A percentile compares a stretch with the other conserved stretches of the same genome.
phyloP scores from a whole-genome alignment of 2,888 invertebrate species.

The Thereva unica region DNA sequence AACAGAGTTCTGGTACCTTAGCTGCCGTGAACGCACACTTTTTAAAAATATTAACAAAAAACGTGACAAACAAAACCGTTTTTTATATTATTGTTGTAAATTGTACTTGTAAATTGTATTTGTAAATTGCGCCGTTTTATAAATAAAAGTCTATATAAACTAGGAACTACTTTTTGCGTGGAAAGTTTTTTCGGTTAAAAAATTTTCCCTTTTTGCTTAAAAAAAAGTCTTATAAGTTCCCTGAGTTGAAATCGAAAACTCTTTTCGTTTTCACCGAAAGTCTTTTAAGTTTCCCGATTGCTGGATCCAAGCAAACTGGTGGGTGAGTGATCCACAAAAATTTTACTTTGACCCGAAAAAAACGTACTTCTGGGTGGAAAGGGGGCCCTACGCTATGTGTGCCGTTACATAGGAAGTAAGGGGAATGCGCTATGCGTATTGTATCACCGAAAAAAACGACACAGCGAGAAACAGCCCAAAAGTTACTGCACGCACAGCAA shows the following conservation, averaged over 20 bases:
- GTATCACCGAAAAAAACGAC: neutral
- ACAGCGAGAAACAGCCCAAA: constrained; percentile 8
- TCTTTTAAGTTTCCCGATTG: constrained; percentile 43
- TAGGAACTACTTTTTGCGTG: constrained; percentile 1
- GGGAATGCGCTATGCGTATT: constrained; percentile 33
- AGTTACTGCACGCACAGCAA: constrained; percentile 26
- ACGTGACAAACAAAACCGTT: too few species aligned
- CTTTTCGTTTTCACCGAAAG: constrained; percentile 21
- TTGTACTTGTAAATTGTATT: neutral
- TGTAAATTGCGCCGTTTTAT: neutral
- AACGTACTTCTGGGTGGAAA: constrained; percentile 7
- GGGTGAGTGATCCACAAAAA: constrained; percentile 51
- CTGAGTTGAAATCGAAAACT: constrained; percentile 21
- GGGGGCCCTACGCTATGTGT: constrained; percentile 10
- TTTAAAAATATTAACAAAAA: too few species aligned
- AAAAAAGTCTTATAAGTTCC: constrained; percentile 27
- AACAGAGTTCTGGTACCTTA: neutral
- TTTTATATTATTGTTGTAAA: too few species aligned
- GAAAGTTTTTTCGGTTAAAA: neutral
- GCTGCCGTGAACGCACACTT: too few species aligned
- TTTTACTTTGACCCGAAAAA: constrained; percentile 34
- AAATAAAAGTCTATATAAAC: neutral
- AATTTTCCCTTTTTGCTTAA: too few species aligned
- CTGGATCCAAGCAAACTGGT: constrained; percentile 51
- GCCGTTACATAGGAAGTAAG: constrained; percentile 29